phyloP scores from a whole-genome alignment of 2,797 vertebrate genomes.

The Melanotaenia maccullochi region DNA sequence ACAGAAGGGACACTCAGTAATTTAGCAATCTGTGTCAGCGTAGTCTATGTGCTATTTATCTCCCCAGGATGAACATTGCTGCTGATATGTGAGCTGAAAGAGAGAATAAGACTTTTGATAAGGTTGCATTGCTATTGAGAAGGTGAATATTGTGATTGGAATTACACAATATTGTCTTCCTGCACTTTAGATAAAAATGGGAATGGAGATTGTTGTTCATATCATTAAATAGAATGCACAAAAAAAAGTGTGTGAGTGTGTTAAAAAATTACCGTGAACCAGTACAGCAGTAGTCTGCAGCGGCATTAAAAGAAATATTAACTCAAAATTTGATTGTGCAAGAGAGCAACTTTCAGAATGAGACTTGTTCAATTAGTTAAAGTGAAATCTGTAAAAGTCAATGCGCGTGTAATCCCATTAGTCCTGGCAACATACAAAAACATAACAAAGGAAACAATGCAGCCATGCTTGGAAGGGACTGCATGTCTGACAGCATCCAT shows the following conservation, averaged over 20 bases:
- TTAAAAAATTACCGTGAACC: neutral
- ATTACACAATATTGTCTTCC: neutral
- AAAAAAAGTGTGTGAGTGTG: neutral
- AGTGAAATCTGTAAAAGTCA: constrained; percentile 25
- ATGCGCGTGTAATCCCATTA: constrained; percentile 38
- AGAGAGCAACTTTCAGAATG: constrained; percentile 7
- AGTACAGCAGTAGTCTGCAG: too few relatives aligned
- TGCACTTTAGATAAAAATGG: neutral
- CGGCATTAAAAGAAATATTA: neutral
- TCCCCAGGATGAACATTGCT: constrained; percentile 2
- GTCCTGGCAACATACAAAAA: constrained; percentile 21
- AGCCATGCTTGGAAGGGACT: constrained; percentile 33
- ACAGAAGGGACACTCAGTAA: constrained; percentile 7
- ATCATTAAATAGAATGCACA: neutral
- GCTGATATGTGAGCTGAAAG: neutral
- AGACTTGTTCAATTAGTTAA: constrained; percentile 39
- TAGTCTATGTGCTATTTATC: neutral
- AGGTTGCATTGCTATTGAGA: neutral
- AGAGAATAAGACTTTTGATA: neutral
- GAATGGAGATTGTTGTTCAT: neutral
- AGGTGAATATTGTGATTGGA: neutral
- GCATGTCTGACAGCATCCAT: constrained; percentile 46
- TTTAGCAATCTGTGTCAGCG: constrained; percentile 3
- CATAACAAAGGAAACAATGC: constrained; percentile 50
- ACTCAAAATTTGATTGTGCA: constrained; percentile 1